Base-by-base conservation (phyloP, 1,140 invertebrate genomes). In the Drosophila sproati region DNA sequence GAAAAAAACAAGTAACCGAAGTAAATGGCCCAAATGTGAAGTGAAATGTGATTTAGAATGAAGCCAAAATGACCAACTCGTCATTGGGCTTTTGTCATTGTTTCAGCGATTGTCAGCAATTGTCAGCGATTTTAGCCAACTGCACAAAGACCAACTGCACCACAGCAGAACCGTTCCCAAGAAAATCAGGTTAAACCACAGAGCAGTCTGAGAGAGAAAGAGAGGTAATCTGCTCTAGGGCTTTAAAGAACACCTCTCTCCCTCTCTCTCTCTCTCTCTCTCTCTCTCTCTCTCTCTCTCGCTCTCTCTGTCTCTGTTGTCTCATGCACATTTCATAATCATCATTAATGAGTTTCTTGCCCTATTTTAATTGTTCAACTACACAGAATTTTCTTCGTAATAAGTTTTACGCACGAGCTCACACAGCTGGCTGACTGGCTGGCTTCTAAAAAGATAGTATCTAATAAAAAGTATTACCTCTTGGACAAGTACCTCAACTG, bases 311-410 rank as follows among this genome's bases (percentile, higher is more conserved):
- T 20, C 20, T 20, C 1, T 20, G 20, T 20, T 20, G 20, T 20
- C 32, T 60, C 73, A 70, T 66, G 66, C 66, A 72, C 69, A 81
- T 90, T 89, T 85, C 80, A 78, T 81, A 85, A 88, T 81, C 85
- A 75, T 28, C 60, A 48, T 73, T 88, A 89, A 89, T 85, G 85
- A 79, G 85, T 89, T 89, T 85, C 72, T 89, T 89, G 86, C 72
- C 82, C 85, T 54, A 81, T 73, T 78, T 80, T 77, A 88, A 73
- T 88, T 69, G 64, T 72, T 64, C 74, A 68, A 56, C 70, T 80
- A 78, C 80, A 57, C 20, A 47, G 35, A 60, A 68, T 35, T 57
- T 77, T 20, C 20, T 63, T 72, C 32, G 50, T 56, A 57, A 77
- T 71, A 35, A 31, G 43, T 51, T 59, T 71, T 63, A 52, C 71